A percentile compares a stretch with the other conserved stretches of the same genome.
phyloP scores from a whole-genome alignment of 37 sponge, comb jelly and placozoan species.

The Halisarca cf. caerulea region DNA sequence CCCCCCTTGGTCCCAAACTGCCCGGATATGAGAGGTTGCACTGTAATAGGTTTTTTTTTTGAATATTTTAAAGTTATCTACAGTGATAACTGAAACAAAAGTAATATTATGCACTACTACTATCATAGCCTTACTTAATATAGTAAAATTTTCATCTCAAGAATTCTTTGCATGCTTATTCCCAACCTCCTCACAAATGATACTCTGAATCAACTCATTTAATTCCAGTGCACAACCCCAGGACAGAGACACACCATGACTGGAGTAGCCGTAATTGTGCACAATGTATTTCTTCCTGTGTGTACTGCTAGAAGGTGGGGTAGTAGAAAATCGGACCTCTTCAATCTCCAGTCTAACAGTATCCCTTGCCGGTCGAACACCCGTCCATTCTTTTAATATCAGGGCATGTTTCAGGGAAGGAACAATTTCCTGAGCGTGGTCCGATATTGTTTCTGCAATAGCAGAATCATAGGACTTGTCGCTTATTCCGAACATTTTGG shows the following conservation, averaged over 20 bases:
- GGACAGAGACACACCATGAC: constrained; percentile 25
- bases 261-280: constrained; percentile 55
- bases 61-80: too few relatives aligned
- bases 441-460: neutral
- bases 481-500: neutral
- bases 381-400: constrained; percentile 33
- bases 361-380: constrained; percentile 39
- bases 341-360: constrained; percentile 39
- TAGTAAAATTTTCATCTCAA: too few relatives aligned
- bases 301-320: too few relatives aligned
- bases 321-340: too few relatives aligned
- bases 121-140: too few relatives aligned
- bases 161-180: too few relatives aligned
- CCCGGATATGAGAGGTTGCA: too few relatives aligned
- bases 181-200: too few relatives aligned
- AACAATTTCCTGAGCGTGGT: neutral
- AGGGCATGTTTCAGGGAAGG: constrained; percentile 21
- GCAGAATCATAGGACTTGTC: neutral
- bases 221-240: constrained; percentile 60
- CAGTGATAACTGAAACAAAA: too few relatives aligned
- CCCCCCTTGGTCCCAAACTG: too few relatives aligned
- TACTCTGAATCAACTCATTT: constrained; percentile 3
- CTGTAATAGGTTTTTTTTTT: too few relatives aligned
- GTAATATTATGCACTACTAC: too few relatives aligned
- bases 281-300: constrained; percentile 12